Evolutionary conservation across 2,888 invertebrate genomes (phyloP).

Genomic region (Acrobasis consociella): DNA sequence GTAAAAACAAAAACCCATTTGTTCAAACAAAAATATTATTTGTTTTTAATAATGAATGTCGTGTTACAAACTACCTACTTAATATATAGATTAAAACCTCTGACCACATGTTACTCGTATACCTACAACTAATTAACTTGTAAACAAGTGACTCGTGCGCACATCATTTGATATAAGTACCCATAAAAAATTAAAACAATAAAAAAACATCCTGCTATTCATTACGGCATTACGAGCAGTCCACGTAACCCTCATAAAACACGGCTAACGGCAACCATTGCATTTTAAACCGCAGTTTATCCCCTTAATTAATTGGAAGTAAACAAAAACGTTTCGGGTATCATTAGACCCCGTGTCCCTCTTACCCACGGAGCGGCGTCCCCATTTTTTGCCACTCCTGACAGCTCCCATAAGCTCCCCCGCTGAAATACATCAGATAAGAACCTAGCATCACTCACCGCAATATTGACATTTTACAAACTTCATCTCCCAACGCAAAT

Average conservation of each 20-base stretch:
- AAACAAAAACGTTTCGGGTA: constrained; percentile 43
- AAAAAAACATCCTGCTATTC: constrained; percentile 30
- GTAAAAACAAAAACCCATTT: too few species aligned
- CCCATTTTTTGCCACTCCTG: constrained; percentile 36
- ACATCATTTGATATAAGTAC: background rate
- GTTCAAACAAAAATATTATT: too few species aligned
- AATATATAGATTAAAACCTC: too few species aligned
- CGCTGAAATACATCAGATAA: constrained; percentile 37
- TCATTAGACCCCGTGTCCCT: constrained; percentile 38
- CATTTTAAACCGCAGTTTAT: constrained; percentile 41
- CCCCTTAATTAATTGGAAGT: constrained; percentile 50
- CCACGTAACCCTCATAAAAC: constrained; percentile 39
- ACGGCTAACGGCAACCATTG: constrained; percentile 38
- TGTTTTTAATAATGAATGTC: too few species aligned
- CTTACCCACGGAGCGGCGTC: constrained; percentile 9
- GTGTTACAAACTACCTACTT: too few species aligned
- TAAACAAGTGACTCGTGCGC: background rate
- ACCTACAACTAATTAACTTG: background rate
- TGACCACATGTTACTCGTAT: too few species aligned
- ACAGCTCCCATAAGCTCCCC: constrained; percentile 20
- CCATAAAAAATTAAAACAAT: background rate
- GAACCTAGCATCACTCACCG: constrained; percentile 30
- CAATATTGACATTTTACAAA: constrained; percentile 18
- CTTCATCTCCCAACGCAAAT: constrained; percentile 17
- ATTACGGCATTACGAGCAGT: constrained; percentile 40